Conservation (phyloP, 2,113 vertebrate species). For the Hiodon tergisus region DNA sequence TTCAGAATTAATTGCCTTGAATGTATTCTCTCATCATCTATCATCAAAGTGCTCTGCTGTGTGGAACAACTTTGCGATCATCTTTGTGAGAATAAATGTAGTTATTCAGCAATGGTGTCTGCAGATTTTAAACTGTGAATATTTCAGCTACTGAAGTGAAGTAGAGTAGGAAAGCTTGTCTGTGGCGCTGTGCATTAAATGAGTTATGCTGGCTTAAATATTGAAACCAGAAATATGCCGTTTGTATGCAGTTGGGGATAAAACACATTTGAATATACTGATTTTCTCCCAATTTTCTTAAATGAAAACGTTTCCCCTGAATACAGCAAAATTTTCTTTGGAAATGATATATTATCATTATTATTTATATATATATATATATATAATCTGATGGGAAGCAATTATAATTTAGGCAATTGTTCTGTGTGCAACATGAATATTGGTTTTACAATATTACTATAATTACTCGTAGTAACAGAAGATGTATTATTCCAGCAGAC, state of each 20-base stretch:
- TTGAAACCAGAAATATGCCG: not conserved
- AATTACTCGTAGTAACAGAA: constrained; percentile 47
- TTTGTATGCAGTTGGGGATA: not conserved
- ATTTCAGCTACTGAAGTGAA: not conserved
- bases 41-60: not conserved
- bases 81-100: not conserved
- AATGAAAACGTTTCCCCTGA: not conserved
- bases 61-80: not conserved
- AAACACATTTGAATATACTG: not conserved
- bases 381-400: constrained; percentile 19
- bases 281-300: not conserved
- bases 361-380: constrained; percentile 56
- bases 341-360: constrained; percentile 30
- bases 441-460: constrained; percentile 56
- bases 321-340: not conserved
- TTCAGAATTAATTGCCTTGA: not conserved
- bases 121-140: not conserved
- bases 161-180: not conserved
- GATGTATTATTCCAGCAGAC: constrained; percentile 54
- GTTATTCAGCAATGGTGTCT: not conserved
- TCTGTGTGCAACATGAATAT: constrained; percentile 47
- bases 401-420: not conserved
- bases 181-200: not conserved
- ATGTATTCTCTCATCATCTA: too few species aligned
- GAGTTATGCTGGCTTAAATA: too few species aligned